Percentiles rank a stretch among this genome's conserved stretches.
Evolutionary conservation across 2,113 vertebrate species (phyloP).

Genomic region (Corythaixoides concolor): DNA sequence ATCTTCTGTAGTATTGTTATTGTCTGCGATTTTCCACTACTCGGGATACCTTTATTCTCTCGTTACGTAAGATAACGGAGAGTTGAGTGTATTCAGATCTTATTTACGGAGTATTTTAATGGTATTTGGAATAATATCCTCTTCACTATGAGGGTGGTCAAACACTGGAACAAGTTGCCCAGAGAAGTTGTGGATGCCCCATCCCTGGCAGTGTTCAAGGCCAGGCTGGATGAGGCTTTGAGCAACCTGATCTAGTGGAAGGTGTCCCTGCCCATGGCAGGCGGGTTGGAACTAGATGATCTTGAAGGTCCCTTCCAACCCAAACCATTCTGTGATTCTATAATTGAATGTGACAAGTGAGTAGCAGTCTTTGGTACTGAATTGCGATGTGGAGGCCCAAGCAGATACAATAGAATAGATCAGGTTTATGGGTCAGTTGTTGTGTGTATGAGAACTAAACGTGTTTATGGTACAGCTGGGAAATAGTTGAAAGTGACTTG

Average conservation of each 20-base stretch:
- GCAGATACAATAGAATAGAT: background rate
- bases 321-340: too few species aligned
- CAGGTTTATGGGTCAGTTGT: background rate
- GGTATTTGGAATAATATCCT: background rate
- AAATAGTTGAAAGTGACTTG: background rate
- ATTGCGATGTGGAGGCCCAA: background rate
- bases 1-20: background rate
- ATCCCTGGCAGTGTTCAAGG: too few species aligned
- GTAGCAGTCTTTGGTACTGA: background rate
- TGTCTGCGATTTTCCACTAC: background rate
- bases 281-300: too few species aligned
- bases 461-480: background rate
- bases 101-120: background rate
- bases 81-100: background rate
- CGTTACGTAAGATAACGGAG: background rate
- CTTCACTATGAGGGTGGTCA: too few species aligned
- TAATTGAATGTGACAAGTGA: background rate
- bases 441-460: background rate
- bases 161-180: too few species aligned
- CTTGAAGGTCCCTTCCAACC: too few species aligned
- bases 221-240: too few species aligned
- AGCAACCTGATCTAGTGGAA: too few species aligned
- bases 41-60: background rate
- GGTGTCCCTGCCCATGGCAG: too few species aligned
- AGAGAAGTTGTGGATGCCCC: too few species aligned